Base-by-base conservation (phyloP, 2,797 vertebrate genomes). In the Argyrosomus regius region DNA sequence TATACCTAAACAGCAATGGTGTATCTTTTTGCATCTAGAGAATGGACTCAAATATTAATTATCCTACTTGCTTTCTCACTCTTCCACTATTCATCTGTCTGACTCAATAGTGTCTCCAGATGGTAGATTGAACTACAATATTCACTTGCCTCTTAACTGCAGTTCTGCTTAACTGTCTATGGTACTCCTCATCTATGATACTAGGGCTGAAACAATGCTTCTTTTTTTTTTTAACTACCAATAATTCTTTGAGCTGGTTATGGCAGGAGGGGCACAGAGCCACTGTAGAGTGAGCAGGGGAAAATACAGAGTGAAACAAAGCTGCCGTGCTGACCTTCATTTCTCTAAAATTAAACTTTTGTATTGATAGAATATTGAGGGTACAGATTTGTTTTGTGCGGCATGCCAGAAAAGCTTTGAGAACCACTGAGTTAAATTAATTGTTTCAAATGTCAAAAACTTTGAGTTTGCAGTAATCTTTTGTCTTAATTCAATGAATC, bases 131-230 rank as follows among this genome's bases (percentile, higher is more conserved):
- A 82, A 65, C 73, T 65, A 26, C 64, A 70, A 13, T 63, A 67
- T 65, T 83, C 66, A 76, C 59, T 74, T 64, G 53, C 54, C 58
- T 68, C 22, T 78, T 84, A 28, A 56, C 62, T 69, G 69, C 72
- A 67, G 48, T 46, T 80, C 48, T n/a, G 61, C 10, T 54, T 16
- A 78, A 80, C 60, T 66, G 45, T 82, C 57, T 45, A 26, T 46
- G 14, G 31, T 11, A 20, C 6, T 65, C 18, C 16, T 28, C 53
- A 1, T 61, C 59, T 54, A 2, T 35, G 46, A 6, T 22, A 46
- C 12, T n/a, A 3, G 8, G 45, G 16, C 26, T 16, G 9, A 52
- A 71, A 71, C 11, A 24, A 3, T 49, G 20, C 2, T 0, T 7
- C 72, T 57, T 52, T n/a, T 6, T 26, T 16, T 3, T 17, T 6